Evolutionary conservation across 2,113 vertebrate genomes (phyloP).

Genomic region (Rhynchomys soricoides): DNA sequence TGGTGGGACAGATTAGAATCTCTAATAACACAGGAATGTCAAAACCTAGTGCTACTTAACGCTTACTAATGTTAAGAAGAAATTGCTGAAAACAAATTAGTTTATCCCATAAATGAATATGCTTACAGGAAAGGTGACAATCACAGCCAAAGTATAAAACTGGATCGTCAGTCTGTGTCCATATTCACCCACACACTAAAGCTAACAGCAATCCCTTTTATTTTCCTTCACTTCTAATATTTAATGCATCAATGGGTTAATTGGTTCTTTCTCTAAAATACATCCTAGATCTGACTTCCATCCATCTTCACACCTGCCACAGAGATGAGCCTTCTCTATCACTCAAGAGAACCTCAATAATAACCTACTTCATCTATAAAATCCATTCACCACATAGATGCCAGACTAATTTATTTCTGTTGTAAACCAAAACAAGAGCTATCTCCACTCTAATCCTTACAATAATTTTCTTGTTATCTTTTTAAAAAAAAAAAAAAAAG

Average conservation of each 20-base stretch:
- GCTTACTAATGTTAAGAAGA: background rate
- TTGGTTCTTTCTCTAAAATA: background rate
- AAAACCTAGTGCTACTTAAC: background rate
- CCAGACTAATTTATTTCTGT: background rate
- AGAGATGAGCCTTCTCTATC: background rate
- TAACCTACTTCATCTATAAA: background rate
- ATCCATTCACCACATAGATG: background rate
- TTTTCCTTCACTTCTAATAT: background rate
- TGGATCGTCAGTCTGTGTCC: background rate
- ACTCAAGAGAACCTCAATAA: background rate
- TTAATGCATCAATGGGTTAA: background rate
- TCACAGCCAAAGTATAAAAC: background rate
- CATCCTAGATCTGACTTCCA: background rate
- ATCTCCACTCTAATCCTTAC: background rate
- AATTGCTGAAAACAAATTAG: conserved; percentile 49
- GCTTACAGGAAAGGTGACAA: background rate
- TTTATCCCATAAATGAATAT: conserved; percentile 2
- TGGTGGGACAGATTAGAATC: background rate
- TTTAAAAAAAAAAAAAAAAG: background rate
- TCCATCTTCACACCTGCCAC: background rate
- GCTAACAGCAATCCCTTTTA: background rate
- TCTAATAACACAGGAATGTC: background rate
- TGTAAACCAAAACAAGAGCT: background rate
- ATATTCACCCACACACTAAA: background rate
- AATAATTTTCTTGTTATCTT: background rate